phyloP scores from a whole-genome alignment of 2,113 vertebrate genomes.

The Chlorocebus sabaeus region DNA sequence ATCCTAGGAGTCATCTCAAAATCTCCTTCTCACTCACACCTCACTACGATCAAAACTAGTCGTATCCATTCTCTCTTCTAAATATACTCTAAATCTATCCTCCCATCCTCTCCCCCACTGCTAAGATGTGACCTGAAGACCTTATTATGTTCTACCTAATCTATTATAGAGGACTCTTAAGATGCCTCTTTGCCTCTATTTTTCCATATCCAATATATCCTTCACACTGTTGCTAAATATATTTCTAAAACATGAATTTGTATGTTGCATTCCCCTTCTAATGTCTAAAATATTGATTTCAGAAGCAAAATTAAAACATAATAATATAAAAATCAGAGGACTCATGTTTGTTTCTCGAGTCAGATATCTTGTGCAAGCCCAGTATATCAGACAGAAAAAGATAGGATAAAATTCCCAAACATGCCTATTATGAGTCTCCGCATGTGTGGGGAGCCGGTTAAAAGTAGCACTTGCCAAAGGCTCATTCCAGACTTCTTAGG shows the following conservation, averaged over 20 bases:
- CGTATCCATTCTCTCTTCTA: not conserved
- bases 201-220: not conserved
- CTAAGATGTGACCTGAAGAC: not conserved
- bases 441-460: not conserved
- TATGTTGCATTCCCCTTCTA: not conserved
- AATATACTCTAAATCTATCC: not conserved
- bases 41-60: not conserved
- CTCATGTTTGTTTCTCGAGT: not conserved
- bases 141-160: not conserved
- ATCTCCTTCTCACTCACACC: not conserved
- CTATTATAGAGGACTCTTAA: not conserved
- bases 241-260: conserved; percentile 20
- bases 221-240: not conserved
- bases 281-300: not conserved
- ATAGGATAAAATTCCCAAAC: not conserved
- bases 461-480: not conserved
- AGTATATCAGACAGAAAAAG: not conserved
- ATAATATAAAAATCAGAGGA: conserved; percentile 7
- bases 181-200: not conserved
- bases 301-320: not conserved
- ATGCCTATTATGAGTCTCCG: not conserved
- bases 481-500: not conserved
- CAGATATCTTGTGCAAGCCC: not conserved
- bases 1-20: not conserved
- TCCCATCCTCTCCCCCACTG: not conserved